Evolutionary conservation across 2,113 vertebrate species (phyloP).

Genomic region (Ictidomys tridecemlineatus): DNA sequence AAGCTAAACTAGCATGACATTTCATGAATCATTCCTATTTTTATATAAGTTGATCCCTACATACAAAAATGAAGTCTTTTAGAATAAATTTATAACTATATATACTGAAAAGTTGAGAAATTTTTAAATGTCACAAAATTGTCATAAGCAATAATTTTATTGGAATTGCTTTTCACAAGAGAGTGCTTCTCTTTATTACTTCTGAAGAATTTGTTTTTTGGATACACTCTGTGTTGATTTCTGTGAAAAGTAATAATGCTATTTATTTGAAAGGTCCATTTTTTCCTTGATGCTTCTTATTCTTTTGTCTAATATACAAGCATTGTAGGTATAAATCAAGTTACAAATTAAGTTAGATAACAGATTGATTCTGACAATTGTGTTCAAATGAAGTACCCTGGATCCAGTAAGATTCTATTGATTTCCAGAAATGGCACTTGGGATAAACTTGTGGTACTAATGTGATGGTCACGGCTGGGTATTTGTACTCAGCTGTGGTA

Average conservation of each 20-base stretch:
- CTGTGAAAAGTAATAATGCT: conserved; percentile 68
- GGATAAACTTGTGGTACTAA: conserved; percentile 60
- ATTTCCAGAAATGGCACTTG: conserved; percentile 78
- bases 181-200: conserved; percentile 3
- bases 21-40: conserved; percentile 38
- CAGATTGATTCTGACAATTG: conserved; percentile 77
- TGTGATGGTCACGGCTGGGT: conserved; percentile 69
- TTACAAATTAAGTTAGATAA: conserved; percentile 78
- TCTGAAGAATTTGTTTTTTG: conserved; percentile 73
- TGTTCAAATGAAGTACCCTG: conserved; percentile 67
- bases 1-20: conserved; percentile 31
- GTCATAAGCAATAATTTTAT: conserved; percentile 23
- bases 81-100: conserved; percentile 38
- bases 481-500: conserved; percentile 73
- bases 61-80: neutral
- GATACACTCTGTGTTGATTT: conserved; percentile 46
- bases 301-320: conserved; percentile 66
- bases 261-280: conserved; percentile 69
- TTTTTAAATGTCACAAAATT: conserved; percentile 61
- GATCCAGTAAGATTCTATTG: conserved; percentile 67
- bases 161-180: conserved; percentile 60
- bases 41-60: neutral
- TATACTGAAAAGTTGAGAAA: conserved; percentile 40
- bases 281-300: conserved; percentile 59
- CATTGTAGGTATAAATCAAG: conserved; percentile 76